phyloP scores from a whole-genome alignment of 2,888 invertebrate species.

The Hirtodrosophila histrioides region DNA sequence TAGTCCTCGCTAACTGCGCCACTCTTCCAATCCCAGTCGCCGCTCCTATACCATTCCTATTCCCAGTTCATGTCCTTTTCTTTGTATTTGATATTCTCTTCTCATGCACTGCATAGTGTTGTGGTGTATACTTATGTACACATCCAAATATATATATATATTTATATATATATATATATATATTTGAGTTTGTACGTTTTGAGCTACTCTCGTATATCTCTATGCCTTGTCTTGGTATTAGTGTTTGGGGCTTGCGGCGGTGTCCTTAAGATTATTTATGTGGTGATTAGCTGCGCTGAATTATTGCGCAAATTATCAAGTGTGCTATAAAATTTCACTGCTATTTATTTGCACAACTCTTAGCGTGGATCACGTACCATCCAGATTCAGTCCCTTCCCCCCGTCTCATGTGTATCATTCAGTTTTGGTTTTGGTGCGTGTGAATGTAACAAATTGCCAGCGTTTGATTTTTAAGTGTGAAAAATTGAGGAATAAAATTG shows the following conservation, averaged over 20 bases:
- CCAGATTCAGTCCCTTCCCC: not conserved
- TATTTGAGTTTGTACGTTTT: constrained; percentile 18
- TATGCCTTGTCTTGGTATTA: constrained; percentile 13
- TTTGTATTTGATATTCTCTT: constrained; percentile 34
- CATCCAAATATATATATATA: constrained; percentile 2
- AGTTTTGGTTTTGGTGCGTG: constrained; percentile 40
- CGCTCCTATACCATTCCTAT: constrained; percentile 8
- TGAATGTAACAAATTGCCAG: constrained; percentile 62
- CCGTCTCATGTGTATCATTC: constrained; percentile 65
- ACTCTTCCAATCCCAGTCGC: constrained; percentile 2
- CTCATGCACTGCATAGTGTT: constrained; percentile 28
- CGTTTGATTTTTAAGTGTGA: constrained; percentile 65
- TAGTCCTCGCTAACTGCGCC: constrained; percentile 27
- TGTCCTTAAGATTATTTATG: constrained; percentile 80
- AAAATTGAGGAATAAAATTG: constrained; percentile 50
- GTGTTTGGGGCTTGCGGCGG: constrained; percentile 25
- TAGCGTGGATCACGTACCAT: constrained; percentile 52
- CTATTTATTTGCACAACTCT: constrained; percentile 68
- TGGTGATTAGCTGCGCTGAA: constrained; percentile 82
- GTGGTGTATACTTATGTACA: constrained; percentile 11
- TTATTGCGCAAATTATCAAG: constrained; percentile 82
- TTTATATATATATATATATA: constrained; percentile 7
- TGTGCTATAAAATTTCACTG: constrained; percentile 79
- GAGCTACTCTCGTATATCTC: constrained; percentile 6
- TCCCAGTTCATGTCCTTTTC: constrained; percentile 9